Base-by-base conservation (phyloP, 2,113 vertebrate species). In the Mormyrus iriodes region DNA sequence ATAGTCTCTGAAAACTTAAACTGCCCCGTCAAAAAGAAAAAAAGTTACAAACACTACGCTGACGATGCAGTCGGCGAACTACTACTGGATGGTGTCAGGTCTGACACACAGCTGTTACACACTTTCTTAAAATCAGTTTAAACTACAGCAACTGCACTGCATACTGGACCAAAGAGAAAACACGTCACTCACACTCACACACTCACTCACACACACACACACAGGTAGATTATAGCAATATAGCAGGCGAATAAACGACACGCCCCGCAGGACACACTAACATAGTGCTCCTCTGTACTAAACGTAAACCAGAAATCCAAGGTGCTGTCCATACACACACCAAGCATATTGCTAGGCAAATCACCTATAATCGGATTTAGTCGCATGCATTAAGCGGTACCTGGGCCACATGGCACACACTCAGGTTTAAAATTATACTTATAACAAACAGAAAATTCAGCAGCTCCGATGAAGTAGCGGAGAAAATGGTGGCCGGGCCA, bases 401-500 rank as follows among this genome's bases (percentile, higher is more conserved):
- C 69, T 10, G 69, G 69, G 27, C 35, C 31, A 76, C 69, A 39
- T 17, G 31, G 69, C 31, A 39, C 69, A 10, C 8, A 24, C n/a
- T 65, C 61, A 8, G 9, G 3, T 76, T 39, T 24, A 15, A 39
- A 76, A 24, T 39, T n/a, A 65, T n/a, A 65, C 61, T 27, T 27
- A 27, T 3, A 69, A 69, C 9, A 69, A 69, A 69, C 0, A 31
- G 6, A 24, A 46, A 48, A 84, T 13, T 24, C 42, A 85, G 82
- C 21, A 61, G 35, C 51, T 44, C 49, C 79, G 42, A 8, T 5
- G 79, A 83, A 83, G 39, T 83, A 19, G 83, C 42, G n/a, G 24
- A 55, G 85, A 87, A 90, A 88, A 90, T 90, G 89, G 89, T 89
- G 88, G 88, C 39, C 42, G n/a, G 86, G 65, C 82, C 86, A 48